Base-by-base conservation (phyloP, 2,797 vertebrate species). In the Sebastolobus altivelis region DNA sequence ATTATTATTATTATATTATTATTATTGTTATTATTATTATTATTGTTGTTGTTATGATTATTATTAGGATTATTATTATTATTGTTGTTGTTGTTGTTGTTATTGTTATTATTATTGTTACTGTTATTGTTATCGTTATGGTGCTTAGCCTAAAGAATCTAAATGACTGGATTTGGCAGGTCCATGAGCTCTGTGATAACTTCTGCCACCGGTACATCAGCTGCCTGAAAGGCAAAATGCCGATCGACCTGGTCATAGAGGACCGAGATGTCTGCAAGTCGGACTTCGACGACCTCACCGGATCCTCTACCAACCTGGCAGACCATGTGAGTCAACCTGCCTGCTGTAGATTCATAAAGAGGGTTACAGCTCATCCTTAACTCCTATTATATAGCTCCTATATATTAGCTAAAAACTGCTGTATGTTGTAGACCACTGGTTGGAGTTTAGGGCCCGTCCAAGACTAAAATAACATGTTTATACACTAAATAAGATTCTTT, bases 171-270 rank as follows among this genome's bases (percentile, higher is more conserved):
- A 9, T 75, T 35, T 7, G 82, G 94, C 80, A 95, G 98, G 98
- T 99, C 79, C 98, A 99, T 61, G 98, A 99, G 95, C 95, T 99
- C 63, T 99, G 98, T 54, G 98, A 99, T 95, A 99, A 99, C 92
- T 99, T 99, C 95, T 99, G 98, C 93, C 97, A 98, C 84, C 97
- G 98, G 87, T 99, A 99, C 95, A 99, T 99, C 94, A 99, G 97
- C 91, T 99, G 98, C 93, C 96, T 99, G 92, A 99, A 99, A 93
- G 98, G 98, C 75, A 99, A 99, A 92, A 99, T 99, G 98, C 98
- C 98, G 81, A 99, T 99, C 84, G 98, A 99, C 90, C 95, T 99
- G 35, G 98, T 99, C 82, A 98, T 99, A 82, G 98, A 99, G 90
- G 98, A 99, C 72, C 95, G 97, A 67, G 98, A 98, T 68, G 97